Percentiles rank a stretch among this genome's conserved stretches.
These are phyloP conservation scores for Rhadinocentrus ornatus DNA, from an alignment of 2,797 vertebrate species.

Conservation along the genomic window DNA sequence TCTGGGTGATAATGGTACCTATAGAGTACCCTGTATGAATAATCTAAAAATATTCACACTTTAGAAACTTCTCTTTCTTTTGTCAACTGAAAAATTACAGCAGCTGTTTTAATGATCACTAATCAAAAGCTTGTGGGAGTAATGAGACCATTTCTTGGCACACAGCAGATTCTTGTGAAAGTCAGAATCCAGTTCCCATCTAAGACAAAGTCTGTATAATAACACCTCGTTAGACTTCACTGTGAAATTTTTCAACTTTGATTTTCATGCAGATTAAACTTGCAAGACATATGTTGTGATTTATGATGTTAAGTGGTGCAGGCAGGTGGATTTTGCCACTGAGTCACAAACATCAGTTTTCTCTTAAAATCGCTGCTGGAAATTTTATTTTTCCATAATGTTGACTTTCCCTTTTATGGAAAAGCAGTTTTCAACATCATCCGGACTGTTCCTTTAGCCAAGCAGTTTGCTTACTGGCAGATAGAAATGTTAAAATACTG, in stretches of 20 bases:
- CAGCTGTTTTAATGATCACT: neutral
- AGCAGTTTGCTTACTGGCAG: slow-evolving; percentile 20
- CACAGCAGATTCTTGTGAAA: neutral
- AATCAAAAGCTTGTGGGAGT: neutral
- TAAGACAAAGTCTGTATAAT: neutral
- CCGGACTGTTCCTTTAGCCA: neutral
- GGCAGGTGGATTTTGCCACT: neutral
- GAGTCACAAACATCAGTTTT: neutral
- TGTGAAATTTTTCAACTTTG: neutral
- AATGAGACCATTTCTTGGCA: neutral
- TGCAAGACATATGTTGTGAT: neutral
- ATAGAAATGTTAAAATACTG: neutral
- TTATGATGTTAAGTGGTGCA: neutral
- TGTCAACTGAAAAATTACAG: neutral
- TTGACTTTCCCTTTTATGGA: neutral
- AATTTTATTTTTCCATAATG: neutral
- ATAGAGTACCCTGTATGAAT: neutral
- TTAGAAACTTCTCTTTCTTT: neutral
- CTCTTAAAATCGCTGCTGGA: neutral
- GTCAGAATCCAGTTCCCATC: neutral
- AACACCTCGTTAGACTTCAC: neutral
- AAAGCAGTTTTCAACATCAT: neutral
- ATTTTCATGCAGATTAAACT: neutral
- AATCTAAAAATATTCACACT: neutral
- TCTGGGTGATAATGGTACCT: too few species aligned